A percentile compares a stretch with the other conserved stretches of the same genome.
phyloP scores from a whole-genome alignment of 1,140 invertebrate genomes.

The Oreohelix idahoensis region DNA sequence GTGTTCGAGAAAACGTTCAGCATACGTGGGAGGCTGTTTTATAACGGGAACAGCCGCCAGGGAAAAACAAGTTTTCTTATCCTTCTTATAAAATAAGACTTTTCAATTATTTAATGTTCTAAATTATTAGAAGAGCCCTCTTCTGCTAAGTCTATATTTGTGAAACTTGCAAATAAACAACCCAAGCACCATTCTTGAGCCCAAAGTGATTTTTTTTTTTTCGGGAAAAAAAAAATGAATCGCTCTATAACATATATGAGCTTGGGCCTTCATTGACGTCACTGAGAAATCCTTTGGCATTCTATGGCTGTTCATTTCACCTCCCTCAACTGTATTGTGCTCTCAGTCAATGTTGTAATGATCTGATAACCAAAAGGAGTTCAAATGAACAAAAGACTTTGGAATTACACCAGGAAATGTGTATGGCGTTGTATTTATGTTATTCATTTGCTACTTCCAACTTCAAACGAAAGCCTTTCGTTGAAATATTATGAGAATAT shows the following conservation, averaged over 20 bases:
- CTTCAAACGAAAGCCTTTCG: background rate
- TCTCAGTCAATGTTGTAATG: background rate
- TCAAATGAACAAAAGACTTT: background rate
- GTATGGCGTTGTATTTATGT: background rate
- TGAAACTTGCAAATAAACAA: background rate
- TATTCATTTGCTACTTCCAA: background rate
- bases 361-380: background rate
- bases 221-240: background rate
- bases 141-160: background rate
- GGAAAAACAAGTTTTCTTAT: background rate
- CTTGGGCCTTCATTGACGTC: conserved; percentile 20
- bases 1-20: conserved; percentile 8
- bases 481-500: background rate
- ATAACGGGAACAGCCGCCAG: conserved; percentile 65
- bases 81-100: background rate
- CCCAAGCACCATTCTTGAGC: background rate
- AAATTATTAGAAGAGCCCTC: background rate
- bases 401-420: background rate
- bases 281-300: background rate
- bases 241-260: conserved; percentile 41
- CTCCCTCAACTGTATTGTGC: background rate
- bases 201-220: background rate
- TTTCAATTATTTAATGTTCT: background rate
- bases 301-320: conserved; percentile 24
- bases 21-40: conserved; percentile 59